Base-by-base conservation (phyloP, 2,888 invertebrate species). In the Lasioglossum malachurum region DNA sequence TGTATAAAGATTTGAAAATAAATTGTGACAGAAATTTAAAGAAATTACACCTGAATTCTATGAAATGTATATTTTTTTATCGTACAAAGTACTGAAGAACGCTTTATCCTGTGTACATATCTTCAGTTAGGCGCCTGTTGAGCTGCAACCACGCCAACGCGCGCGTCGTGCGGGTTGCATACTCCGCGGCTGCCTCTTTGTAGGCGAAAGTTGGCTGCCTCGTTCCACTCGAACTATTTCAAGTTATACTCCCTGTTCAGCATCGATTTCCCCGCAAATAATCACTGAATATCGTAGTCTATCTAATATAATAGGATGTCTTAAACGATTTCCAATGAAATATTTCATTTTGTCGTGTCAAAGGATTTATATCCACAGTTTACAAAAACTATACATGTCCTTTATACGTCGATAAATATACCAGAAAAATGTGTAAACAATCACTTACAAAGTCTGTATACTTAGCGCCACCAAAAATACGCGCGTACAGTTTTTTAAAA, bases 91-190 rank as follows among this genome's bases (percentile, higher is more conserved):
- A 5, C 49, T 49, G 23, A 19, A 49, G 19, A 49, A 23, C 16
- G 16, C 46, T 46, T 5, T 7, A 10, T 10, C 3, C 53, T n/a
- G 1, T 10, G 3, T 2, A n/a, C 57, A 1, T 57, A 12, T 4
- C 31, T 14, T 16, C 38, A 75, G 44, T 31, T 14, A 10, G 19
- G 41, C 60, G 60, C 60, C 57, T 53, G 77, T 53, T n/a, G 44
- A 53, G 23, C 76, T 67, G 80, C 74, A 80, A 80, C 60, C 77
- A 4, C 16, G n/a, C 31, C 41, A 31, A 14, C 84, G 44, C 19
- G 19, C 10, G 46, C 10, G 86, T n/a, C 44, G 12, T 19, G 0
- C 27, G 71, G 64, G 85, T 86, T 80, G 86, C 85, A 69, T 80
- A 53, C 38, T 38, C 14, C 31, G 3, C 75, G 80, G 77, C 84